Evolutionary conservation across 2,113 vertebrate species (phyloP).

Genomic region (Crotalus helleri): DNA sequence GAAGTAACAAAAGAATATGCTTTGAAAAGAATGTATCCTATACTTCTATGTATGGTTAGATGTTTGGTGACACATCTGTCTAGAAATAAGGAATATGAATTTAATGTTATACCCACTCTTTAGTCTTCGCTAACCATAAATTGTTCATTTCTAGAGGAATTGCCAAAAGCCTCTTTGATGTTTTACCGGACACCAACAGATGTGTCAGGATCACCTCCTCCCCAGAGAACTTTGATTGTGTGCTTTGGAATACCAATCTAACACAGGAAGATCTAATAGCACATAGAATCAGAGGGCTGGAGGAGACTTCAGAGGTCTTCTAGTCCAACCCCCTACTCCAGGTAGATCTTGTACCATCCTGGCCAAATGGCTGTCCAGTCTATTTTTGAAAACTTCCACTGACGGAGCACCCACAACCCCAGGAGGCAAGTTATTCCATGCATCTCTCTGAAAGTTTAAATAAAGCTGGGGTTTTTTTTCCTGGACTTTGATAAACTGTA

Average conservation of each 20-base stretch:
- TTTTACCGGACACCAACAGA: accelerated
- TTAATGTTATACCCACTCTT: accelerated
- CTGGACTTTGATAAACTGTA: accelerated
- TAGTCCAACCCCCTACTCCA: background rate
- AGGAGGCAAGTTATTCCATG: background rate
- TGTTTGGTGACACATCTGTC: background rate
- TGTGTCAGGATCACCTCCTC: background rate
- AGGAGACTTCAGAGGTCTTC: background rate
- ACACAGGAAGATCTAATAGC: background rate
- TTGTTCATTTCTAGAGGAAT: constrained; percentile 31
- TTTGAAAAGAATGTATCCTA: background rate
- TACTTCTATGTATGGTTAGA: background rate
- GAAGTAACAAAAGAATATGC: background rate
- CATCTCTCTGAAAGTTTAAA: background rate
- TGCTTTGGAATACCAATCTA: accelerated
- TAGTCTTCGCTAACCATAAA: accelerated
- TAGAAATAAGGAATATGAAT: background rate
- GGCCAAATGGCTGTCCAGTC: background rate
- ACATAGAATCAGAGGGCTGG: background rate
- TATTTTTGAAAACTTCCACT: background rate
- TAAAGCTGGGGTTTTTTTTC: background rate
- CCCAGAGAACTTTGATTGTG: constrained; percentile 45
- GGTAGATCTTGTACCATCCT: background rate
- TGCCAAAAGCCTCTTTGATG: background rate
- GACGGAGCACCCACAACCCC: background rate